Conservation (phyloP, 2,888 invertebrate genomes). For the Cremastinae sp. region DNA sequence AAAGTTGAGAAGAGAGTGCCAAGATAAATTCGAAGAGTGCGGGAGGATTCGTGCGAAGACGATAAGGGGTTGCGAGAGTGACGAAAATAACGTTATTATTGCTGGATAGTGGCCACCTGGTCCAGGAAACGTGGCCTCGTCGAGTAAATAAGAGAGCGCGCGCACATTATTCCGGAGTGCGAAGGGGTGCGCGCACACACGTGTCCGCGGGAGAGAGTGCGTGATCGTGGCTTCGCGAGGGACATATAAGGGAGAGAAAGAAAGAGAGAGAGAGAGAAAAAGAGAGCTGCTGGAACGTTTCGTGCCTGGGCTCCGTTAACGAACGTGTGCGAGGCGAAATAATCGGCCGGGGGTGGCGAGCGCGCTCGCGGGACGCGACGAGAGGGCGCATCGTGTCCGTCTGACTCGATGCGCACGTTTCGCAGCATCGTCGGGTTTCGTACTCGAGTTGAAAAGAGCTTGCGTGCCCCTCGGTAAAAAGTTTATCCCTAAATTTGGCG, state of each 20-base stretch:
- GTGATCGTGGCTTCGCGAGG: slow-evolving; percentile 22
- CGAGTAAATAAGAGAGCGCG: slow-evolving; percentile 17
- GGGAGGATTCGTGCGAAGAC: too few species aligned
- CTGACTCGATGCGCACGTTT: not conserved
- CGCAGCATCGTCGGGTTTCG: not conserved
- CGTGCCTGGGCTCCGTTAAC: not conserved
- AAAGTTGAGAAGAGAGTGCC: too few species aligned
- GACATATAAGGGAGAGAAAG: too few species aligned
- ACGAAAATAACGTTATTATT: not conserved
- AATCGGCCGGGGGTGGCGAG: slow-evolving; percentile 7
- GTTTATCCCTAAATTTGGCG: not conserved
- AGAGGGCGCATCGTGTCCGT: not conserved
- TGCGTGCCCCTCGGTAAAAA: not conserved
- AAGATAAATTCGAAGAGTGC: too few species aligned
- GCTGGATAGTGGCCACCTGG: slow-evolving; percentile 60
- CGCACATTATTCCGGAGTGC: slow-evolving; percentile 7
- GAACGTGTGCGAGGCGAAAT: slow-evolving; percentile 50
- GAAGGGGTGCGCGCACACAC: slow-evolving; percentile 61
- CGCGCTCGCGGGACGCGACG: slow-evolving; percentile 16
- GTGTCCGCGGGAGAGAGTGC: slow-evolving; percentile 37
- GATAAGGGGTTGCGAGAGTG: too few species aligned
- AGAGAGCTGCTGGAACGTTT: too few species aligned
- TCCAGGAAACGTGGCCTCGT: too few species aligned
- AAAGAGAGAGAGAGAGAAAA: too few species aligned
- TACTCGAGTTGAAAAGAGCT: not conserved